Conservation (phyloP, 1,140 invertebrate species). For the Drosophila mojavensis region DNA sequence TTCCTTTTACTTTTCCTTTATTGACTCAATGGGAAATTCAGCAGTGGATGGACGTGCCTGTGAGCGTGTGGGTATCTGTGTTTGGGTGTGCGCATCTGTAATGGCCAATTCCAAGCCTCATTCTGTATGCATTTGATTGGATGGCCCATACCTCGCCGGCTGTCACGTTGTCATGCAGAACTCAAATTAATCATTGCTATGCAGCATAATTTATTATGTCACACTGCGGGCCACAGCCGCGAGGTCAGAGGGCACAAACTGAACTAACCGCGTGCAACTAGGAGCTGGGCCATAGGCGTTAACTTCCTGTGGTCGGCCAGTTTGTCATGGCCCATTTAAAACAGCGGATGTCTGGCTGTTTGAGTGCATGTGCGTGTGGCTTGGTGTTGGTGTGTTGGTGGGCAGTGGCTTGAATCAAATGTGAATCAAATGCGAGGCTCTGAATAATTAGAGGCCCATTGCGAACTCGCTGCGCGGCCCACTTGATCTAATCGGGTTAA, state of each 20-base stretch:
- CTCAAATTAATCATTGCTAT: slow-evolving; percentile 76
- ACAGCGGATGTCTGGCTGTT: slow-evolving; percentile 34
- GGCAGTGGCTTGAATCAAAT: background rate
- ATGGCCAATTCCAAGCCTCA: slow-evolving; percentile 58
- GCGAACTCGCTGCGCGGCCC: slow-evolving; percentile 30
- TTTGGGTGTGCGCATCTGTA: slow-evolving; percentile 12
- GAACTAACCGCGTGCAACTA: slow-evolving; percentile 14
- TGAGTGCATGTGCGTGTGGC: slow-evolving; percentile 14
- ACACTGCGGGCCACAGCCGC: slow-evolving; percentile 61
- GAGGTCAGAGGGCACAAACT: slow-evolving; percentile 15
- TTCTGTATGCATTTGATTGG: slow-evolving; percentile 75
- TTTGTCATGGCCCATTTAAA: slow-evolving; percentile 74
- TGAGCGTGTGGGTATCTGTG: background rate
- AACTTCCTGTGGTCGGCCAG: slow-evolving; percentile 68
- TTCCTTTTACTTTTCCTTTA: slow-evolving; percentile 38
- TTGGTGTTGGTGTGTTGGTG: background rate
- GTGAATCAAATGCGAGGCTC: slow-evolving; percentile 79
- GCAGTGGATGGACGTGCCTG: background rate
- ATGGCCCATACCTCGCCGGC: slow-evolving; percentile 31
- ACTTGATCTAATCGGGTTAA: slow-evolving; percentile 80
- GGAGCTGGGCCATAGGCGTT: slow-evolving; percentile 44
- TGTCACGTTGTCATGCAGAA: slow-evolving; percentile 70
- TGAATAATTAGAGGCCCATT: slow-evolving; percentile 70
- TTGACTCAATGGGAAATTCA: slow-evolving; percentile 19
- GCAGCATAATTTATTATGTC: slow-evolving; percentile 83